A percentile compares a stretch with the other conserved stretches of the same genome.
Conservation (phyloP, 2,797 vertebrate genomes). For the Lithobates pipiens region DNA sequence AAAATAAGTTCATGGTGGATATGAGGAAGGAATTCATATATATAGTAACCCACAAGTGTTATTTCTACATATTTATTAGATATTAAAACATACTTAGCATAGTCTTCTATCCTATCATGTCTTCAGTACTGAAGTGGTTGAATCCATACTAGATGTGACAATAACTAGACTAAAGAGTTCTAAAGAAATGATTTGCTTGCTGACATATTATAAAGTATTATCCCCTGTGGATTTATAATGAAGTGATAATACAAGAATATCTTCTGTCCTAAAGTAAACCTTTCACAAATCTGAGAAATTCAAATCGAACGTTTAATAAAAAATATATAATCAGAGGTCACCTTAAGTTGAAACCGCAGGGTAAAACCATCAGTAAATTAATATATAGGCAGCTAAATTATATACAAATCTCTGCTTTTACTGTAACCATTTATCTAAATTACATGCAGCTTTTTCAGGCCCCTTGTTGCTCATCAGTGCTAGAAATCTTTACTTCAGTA, state of each 20-base stretch:
- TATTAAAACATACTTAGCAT: neutral
- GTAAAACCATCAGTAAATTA: neutral
- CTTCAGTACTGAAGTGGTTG: neutral
- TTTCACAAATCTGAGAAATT: neutral
- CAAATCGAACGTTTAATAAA: neutral
- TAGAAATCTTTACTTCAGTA: neutral
- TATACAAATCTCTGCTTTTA: neutral
- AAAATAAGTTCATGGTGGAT: constrained; percentile 36
- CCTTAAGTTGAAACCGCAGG: neutral
- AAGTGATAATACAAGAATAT: neutral
- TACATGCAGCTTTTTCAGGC: neutral
- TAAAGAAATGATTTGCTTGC: neutral
- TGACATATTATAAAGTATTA: neutral
- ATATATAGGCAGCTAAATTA: neutral
- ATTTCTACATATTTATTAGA: constrained; percentile 29
- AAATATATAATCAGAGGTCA: neutral
- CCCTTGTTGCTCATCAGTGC: no score
- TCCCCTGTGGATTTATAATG: neutral
- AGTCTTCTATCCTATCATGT: neutral
- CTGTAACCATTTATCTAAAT: neutral
- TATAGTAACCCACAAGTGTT: constrained; percentile 8
- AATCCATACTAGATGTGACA: neutral
- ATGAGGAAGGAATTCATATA: constrained; percentile 17
- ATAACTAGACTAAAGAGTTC: neutral
- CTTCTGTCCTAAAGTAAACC: neutral